A percentile compares a stretch with the other conserved stretches of the same genome.
Evolutionary conservation across 2,888 invertebrate genomes (phyloP).

Genomic region (Perithous albicinctus): DNA sequence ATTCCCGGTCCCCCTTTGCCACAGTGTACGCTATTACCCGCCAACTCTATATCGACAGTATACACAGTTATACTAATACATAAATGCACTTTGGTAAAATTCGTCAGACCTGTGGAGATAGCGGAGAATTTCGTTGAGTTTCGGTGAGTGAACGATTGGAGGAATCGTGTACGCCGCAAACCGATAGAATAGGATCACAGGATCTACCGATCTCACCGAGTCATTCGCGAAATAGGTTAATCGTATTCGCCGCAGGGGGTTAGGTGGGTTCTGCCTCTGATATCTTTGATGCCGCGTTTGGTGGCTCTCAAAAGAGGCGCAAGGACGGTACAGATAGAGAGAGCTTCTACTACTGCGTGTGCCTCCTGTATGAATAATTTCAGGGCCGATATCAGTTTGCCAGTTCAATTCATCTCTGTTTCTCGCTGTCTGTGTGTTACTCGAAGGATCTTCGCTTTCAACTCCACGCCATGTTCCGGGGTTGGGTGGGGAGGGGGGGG

Average conservation of each 20-base stretch:
- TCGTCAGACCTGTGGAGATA: conserved; percentile 62
- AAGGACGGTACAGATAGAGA: too few relatives aligned
- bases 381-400: conserved; percentile 40
- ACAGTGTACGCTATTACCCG: conserved; percentile 25
- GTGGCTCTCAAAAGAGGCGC: conserved; percentile 69
- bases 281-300: conserved; percentile 74
- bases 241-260: conserved; percentile 73
- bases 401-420: conserved; percentile 50
- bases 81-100: conserved; percentile 63
- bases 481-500: too few relatives aligned
- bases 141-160: conserved; percentile 18
- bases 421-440: conserved; percentile 32
- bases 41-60: conserved; percentile 44
- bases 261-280: conserved; percentile 16
- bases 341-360: conserved; percentile 37
- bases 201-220: conserved; percentile 63
- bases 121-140: conserved; percentile 62
- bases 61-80: conserved; percentile 57
- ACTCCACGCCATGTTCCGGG: background rate
- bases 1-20: conserved; percentile 38
- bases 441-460: conserved; percentile 53
- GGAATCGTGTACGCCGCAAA: conserved; percentile 36
- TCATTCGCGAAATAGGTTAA: conserved; percentile 77
- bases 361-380: conserved; percentile 58
- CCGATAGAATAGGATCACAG: conserved; percentile 54